A percentile compares a stretch with the other conserved stretches of the same genome.
Evolutionary conservation across 2,797 vertebrate species (phyloP).

Genomic region (Amblyopsis hoosieri): DNA sequence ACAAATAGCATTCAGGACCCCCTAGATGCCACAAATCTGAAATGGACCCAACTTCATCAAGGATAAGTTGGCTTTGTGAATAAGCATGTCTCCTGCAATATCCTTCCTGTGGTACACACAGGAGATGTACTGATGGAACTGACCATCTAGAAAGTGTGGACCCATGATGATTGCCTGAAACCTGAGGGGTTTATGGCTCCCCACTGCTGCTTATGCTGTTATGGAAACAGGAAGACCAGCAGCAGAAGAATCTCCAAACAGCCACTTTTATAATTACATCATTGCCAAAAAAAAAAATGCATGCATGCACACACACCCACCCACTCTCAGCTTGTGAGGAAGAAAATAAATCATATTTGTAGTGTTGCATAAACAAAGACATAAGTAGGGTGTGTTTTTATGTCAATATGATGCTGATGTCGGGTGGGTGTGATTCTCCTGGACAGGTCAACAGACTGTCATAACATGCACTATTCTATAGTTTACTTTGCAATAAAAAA

Average conservation of each 20-base stretch:
- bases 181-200: slow-evolving; percentile 36
- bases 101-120: slow-evolving; percentile 59
- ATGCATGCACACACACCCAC: too few species aligned
- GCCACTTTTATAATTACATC: slow-evolving; percentile 41
- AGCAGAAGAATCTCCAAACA: slow-evolving; percentile 41
- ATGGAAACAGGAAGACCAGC: slow-evolving; percentile 51
- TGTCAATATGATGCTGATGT: too few species aligned
- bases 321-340: too few species aligned
- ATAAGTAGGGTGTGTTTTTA: too few species aligned
- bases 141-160: slow-evolving; percentile 31
- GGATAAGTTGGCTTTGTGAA: slow-evolving; percentile 33
- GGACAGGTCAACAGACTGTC: too few species aligned
- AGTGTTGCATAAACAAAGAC: too few species aligned
- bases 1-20: too few species aligned
- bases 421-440: too few species aligned
- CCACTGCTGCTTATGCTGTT: slow-evolving; percentile 40
- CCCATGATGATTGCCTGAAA: slow-evolving; percentile 37
- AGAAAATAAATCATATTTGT: too few species aligned
- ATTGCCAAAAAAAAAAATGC: slow-evolving; percentile 23
- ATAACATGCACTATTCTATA: too few species aligned
- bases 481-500: too few species aligned
- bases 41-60: background rate
- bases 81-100: slow-evolving; percentile 45
- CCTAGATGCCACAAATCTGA: background rate
- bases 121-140: slow-evolving; percentile 46